These are phyloP conservation scores for Diadegma fenestrale DNA, from an alignment of 2,888 invertebrate species.

Conservation along the genomic window DNA sequence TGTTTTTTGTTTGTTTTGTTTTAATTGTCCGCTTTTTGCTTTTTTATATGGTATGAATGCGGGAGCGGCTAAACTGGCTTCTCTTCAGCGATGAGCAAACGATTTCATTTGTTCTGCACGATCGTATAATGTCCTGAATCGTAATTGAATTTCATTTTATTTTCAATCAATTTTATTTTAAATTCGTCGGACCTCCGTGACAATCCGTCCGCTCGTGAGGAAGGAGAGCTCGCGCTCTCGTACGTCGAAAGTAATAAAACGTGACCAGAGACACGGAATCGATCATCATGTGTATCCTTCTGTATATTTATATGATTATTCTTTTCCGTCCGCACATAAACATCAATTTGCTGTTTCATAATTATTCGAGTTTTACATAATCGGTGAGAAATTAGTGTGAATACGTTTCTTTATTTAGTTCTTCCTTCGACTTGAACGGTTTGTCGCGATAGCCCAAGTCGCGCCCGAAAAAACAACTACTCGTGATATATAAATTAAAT, in stretches of 20 bases:
- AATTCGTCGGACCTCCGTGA: slow-evolving; percentile 53
- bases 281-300: slow-evolving; percentile 44
- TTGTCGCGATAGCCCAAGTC: slow-evolving; percentile 56
- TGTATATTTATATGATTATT: slow-evolving; percentile 27
- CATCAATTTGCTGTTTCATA: slow-evolving; percentile 53
- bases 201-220: slow-evolving; percentile 64
- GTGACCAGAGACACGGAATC: slow-evolving; percentile 53
- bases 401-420: slow-evolving; percentile 15
- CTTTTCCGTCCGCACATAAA: slow-evolving; percentile 45
- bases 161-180: not conserved
- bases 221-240: slow-evolving; percentile 68
- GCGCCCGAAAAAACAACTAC: slow-evolving; percentile 64
- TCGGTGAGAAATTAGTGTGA: slow-evolving; percentile 54
- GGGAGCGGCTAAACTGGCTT: slow-evolving; percentile 73
- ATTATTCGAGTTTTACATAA: slow-evolving; percentile 63
- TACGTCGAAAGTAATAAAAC: slow-evolving; percentile 65
- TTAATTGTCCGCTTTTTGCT: slow-evolving; percentile 63
- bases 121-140: slow-evolving; percentile 56
- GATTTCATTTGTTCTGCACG: slow-evolving; percentile 56
- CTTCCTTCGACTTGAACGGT: not conserved
- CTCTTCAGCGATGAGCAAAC: slow-evolving; percentile 71
- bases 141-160: slow-evolving; percentile 48
- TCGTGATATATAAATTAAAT: slow-evolving; percentile 68
- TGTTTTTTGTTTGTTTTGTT: slow-evolving; percentile 36
- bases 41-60: slow-evolving; percentile 73